phyloP scores from a whole-genome alignment of 2,113 vertebrate genomes.

The Silurus asotus region DNA sequence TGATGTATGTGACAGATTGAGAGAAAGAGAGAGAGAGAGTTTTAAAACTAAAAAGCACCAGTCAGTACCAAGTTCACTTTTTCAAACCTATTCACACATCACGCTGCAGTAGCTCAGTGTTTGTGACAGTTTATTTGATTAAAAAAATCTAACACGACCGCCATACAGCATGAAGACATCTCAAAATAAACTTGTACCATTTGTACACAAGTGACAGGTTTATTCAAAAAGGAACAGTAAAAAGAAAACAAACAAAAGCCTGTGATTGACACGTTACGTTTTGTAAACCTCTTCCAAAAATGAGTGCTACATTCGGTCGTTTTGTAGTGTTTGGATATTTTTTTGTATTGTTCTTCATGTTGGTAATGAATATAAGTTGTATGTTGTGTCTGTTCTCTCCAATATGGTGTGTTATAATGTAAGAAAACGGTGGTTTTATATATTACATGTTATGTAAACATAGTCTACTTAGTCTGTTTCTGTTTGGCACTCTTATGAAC shows the following conservation, averaged over 20 bases:
- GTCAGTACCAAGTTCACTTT: neutral
- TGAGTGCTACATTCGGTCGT: neutral
- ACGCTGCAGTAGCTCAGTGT: neutral
- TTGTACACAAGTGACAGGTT: neutral
- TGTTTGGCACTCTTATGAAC: neutral
- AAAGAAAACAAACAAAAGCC: neutral
- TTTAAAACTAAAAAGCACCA: neutral
- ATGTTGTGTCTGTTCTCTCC: neutral
- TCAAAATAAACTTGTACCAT: conserved; percentile 2
- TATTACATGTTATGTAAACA: neutral
- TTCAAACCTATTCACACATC: neutral
- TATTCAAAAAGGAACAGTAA: neutral
- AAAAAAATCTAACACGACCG: neutral
- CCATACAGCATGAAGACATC: conserved; percentile 7
- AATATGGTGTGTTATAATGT: neutral
- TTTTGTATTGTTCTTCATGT: neutral
- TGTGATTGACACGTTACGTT: neutral
- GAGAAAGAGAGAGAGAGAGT: neutral
- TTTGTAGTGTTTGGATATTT: neutral
- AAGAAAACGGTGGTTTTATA: neutral
- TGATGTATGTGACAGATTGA: neutral
- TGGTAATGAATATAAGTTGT: neutral
- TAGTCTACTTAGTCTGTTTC: neutral
- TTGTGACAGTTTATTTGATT: conserved; percentile 4
- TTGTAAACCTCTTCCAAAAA: neutral